These are phyloP conservation scores for Ceyx melanurus DNA, from an alignment of 2,113 vertebrate species.

Conservation along the genomic window DNA sequence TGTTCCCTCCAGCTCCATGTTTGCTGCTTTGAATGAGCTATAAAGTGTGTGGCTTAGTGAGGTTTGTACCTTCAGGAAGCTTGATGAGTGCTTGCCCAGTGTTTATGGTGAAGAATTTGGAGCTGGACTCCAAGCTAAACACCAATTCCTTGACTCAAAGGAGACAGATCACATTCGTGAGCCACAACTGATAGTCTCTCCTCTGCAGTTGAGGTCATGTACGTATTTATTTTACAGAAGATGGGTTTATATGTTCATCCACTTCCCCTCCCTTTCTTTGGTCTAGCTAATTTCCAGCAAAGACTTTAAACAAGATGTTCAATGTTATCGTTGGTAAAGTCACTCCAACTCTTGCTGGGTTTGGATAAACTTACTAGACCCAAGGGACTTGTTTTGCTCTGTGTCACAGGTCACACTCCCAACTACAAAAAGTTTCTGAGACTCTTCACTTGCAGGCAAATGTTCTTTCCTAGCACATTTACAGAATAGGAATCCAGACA, in stretches of 20 bases:
- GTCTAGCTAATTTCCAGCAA: conserved; percentile 12
- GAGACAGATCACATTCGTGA: conserved; percentile 9
- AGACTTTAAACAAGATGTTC: conserved; percentile 30
- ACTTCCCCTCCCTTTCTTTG: neutral
- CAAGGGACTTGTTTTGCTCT: conserved; percentile 25
- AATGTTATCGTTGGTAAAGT: conserved; percentile 18
- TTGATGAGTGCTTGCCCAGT: conserved; percentile 2
- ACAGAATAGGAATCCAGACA: conserved; percentile 36
- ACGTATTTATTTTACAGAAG: conserved; percentile 27
- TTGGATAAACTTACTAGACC: conserved; percentile 24
- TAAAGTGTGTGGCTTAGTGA: neutral
- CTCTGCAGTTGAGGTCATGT: conserved; percentile 19
- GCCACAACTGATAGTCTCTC: conserved; percentile 25
- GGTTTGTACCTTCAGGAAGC: conserved; percentile 15
- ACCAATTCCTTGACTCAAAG: neutral
- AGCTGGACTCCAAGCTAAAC: conserved; percentile 31
- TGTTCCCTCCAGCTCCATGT: neutral
- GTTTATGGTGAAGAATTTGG: conserved; percentile 44
- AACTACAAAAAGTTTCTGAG: neutral
- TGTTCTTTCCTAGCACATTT: neutral
- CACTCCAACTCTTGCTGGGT: conserved; percentile 6
- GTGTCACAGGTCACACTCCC: conserved; percentile 29
- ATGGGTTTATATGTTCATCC: neutral
- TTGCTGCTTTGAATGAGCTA: conserved; percentile 24
- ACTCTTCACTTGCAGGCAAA: neutral